Evolutionary conservation across 1,140 invertebrate species (phyloP).

Genomic region (Drosophila mauritiana): DNA sequence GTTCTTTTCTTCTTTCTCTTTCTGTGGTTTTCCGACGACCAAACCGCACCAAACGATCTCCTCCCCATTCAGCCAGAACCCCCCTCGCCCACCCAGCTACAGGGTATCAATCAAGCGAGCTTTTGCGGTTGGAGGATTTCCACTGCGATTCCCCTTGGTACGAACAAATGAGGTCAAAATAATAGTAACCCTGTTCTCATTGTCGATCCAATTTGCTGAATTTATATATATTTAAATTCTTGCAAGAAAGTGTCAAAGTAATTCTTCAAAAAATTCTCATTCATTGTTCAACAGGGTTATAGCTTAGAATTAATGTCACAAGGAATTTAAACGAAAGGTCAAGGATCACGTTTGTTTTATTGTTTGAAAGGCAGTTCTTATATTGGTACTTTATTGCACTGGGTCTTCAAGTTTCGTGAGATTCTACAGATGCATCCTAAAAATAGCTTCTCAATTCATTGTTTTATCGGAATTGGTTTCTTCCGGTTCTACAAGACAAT

Average conservation of each 20-base stretch:
- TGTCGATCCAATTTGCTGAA: slow-evolving; percentile 8
- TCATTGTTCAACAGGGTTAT: neutral
- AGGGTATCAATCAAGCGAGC: slow-evolving; percentile 36
- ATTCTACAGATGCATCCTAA: neutral
- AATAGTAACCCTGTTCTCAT: slow-evolving; percentile 19
- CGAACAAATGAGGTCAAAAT: slow-evolving; percentile 19
- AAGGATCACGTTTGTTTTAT: too few relatives aligned
- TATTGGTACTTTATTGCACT: too few relatives aligned
- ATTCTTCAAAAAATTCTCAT: neutral
- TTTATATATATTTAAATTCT: slow-evolving; percentile 7
- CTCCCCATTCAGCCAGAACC: neutral
- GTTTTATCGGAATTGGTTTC: neutral
- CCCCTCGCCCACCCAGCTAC: neutral
- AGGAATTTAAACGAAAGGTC: too few relatives aligned
- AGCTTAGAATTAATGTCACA: too few relatives aligned
- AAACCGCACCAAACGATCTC: slow-evolving; percentile 6
- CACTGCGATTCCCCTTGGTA: slow-evolving; percentile 11
- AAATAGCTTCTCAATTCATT: neutral
- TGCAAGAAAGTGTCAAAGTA: neutral
- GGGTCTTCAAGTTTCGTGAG: neutral
- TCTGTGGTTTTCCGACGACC: slow-evolving; percentile 30
- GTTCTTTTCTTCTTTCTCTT: slow-evolving; percentile 20
- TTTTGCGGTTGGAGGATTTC: slow-evolving; percentile 21
- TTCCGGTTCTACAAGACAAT: neutral
- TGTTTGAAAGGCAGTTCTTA: too few relatives aligned